These are phyloP conservation scores for Seladonia tumulorum DNA, from an alignment of 2,888 invertebrate genomes.

Conservation along the genomic window DNA sequence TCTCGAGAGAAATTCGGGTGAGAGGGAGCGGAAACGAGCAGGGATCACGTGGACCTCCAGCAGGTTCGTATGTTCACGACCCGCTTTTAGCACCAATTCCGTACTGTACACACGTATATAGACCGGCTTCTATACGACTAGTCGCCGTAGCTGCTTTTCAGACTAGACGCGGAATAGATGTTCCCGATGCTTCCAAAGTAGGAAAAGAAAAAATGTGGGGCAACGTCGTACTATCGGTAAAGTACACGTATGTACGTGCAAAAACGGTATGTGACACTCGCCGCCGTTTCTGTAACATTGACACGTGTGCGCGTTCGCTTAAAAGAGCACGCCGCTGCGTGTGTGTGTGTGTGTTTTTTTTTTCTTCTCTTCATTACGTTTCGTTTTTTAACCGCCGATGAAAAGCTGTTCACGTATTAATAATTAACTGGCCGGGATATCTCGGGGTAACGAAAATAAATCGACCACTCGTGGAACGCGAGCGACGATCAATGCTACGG, in stretches of 20 bases:
- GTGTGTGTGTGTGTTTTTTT: neutral
- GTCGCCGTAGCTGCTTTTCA: conserved; percentile 67
- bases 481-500: conserved; percentile 8
- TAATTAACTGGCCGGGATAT: neutral
- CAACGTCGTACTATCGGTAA: conserved; percentile 54
- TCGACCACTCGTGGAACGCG: neutral
- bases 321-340: no score
- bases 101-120: conserved; percentile 58
- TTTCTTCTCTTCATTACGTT: neutral
- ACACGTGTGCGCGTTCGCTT: neutral
- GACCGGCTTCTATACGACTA: conserved; percentile 61
- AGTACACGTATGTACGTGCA: conserved; percentile 39
- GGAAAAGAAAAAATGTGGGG: conserved; percentile 59
- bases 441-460: neutral
- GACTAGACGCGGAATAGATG: conserved; percentile 64
- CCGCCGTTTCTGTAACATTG: conserved; percentile 22
- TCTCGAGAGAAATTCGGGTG: conserved; percentile 53
- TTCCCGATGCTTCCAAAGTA: conserved; percentile 62
- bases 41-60: conserved; percentile 63
- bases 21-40: conserved; percentile 60
- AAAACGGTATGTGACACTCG: neutral
- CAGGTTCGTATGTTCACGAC: conserved; percentile 73
- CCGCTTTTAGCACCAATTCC: conserved; percentile 71
- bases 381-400: neutral
- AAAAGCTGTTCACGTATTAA: neutral